Conservation (phyloP, 2,113 vertebrate genomes). For the Mixornis gularis region DNA sequence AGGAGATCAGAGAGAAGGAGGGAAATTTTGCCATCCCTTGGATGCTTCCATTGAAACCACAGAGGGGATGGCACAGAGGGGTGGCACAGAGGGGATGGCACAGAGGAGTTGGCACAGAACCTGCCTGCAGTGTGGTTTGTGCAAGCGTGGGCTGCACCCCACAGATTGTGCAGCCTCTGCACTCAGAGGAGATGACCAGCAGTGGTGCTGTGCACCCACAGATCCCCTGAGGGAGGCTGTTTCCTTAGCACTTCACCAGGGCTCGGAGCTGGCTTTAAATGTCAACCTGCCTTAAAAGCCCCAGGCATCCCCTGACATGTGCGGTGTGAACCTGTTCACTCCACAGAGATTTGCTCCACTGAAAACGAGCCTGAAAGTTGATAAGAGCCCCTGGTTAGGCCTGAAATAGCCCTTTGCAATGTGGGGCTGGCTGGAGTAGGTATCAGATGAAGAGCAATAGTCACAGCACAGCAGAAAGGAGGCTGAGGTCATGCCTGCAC, state of each 20-base stretch:
- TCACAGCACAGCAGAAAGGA: conserved; percentile 2
- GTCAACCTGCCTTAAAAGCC: neutral
- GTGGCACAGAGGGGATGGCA: too few species aligned
- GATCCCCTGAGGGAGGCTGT: neutral
- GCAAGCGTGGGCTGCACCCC: neutral
- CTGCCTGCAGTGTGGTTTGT: neutral
- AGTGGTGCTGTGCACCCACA: neutral
- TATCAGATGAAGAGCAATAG: neutral
- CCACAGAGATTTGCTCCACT: neutral
- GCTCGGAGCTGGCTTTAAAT: neutral
- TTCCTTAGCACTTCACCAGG: neutral
- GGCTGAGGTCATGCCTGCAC: neutral
- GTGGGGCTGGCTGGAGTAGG: neutral
- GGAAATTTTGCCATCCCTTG: neutral
- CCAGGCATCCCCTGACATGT: neutral
- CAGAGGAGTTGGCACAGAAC: neutral
- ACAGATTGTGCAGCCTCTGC: neutral
- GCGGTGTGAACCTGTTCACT: neutral
- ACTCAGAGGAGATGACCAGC: neutral
- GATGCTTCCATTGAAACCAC: neutral
- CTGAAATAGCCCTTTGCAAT: conserved; percentile 21
- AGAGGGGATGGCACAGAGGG: too few species aligned
- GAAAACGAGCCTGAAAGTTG: conserved; percentile 34
- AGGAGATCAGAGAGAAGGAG: neutral
- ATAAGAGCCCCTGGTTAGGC: conserved; percentile 3